Base-by-base conservation (phyloP, 2,113 vertebrate genomes). In the Muntiacus reevesi region DNA sequence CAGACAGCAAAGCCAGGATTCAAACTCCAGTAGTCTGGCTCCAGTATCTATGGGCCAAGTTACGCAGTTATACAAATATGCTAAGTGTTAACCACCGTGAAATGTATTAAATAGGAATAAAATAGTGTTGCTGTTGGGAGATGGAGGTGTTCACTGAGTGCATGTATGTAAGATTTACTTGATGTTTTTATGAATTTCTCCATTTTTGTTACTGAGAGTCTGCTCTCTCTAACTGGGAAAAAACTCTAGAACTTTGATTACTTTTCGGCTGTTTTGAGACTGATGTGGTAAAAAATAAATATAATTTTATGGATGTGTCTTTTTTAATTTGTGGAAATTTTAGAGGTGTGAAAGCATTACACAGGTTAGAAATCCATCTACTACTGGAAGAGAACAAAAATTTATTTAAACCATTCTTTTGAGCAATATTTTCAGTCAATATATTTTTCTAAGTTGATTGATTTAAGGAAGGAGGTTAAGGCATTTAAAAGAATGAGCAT, bases 301-400 rank as follows among this genome's bases (percentile, higher is more conserved):
- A 55, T 21, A 84, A 89, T 89, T 87, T 89, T 84, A 94, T 30
- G 27, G 5, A 50, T n/a, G 23, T 27, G 11, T 27, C 7, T 36
- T 82, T 92, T 90, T 92, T 62, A 87, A 76, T 87, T 76, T 94
- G 54, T 21, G 30, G 95, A 90, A 71, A 85, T 50, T 67, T 89
- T n/a, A 87, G 78, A 33, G 30, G 78, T 71, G 15, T 67, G 47
- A 94, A 95, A 67, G n/a, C 85, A 86, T 60, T 82, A 47, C 21
- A 87, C 25, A 76, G 40, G 30, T 50, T 87, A 92, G 30, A 78
- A 54, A n/a, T 87, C 15, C 33, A 81, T 13, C 13, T 87, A 76
- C 4, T 88, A 78, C 30, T 23, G 19, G 30, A 54, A 95, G n/a
- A 67, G 43, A 59, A 82, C 43, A 89, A 91, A 54, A 30, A 27